Percentiles rank a stretch among this genome's conserved stretches.
These are phyloP conservation scores for Cheilosia vernalis DNA, from an alignment of 2,888 invertebrate genomes.

Conservation along the genomic window DNA sequence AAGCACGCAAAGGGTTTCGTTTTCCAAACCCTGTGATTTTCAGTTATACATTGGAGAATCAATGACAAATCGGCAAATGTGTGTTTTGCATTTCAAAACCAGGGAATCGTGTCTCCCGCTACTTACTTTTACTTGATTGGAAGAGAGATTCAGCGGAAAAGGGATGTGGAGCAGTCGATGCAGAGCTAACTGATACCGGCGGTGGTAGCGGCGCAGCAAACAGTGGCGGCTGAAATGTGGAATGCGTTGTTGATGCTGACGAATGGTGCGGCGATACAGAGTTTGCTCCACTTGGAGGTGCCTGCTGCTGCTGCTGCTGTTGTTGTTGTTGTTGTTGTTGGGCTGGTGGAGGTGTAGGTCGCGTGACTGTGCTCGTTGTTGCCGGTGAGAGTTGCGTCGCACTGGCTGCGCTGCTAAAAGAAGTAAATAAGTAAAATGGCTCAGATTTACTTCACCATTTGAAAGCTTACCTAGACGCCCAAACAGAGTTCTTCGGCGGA, in stretches of 20 bases:
- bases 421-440: background rate
- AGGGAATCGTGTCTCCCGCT: background rate
- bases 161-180: conserved; percentile 89
- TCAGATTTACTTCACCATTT: background rate
- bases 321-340: conserved; percentile 79
- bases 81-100: background rate
- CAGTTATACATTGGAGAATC: too few species aligned
- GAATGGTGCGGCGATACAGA: conserved; percentile 84
- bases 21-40: too few species aligned
- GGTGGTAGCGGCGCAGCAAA: conserved; percentile 87
- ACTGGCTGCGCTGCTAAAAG: conserved; percentile 78
- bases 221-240: conserved; percentile 86
- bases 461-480: conserved; percentile 76
- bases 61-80: too few species aligned
- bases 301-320: conserved; percentile 64
- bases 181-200: conserved; percentile 80
- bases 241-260: conserved; percentile 83
- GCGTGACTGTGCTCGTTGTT: conserved; percentile 84
- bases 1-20: too few species aligned
- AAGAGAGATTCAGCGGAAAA: conserved; percentile 95
- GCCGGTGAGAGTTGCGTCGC: conserved; percentile 84
- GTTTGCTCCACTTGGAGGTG: conserved; percentile 84
- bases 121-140: conserved; percentile 89
- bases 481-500: conserved; percentile 78
- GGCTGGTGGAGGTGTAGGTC: conserved; percentile 85